phyloP scores from a whole-genome alignment of 2,113 vertebrate species.

The Perca flavescens region DNA sequence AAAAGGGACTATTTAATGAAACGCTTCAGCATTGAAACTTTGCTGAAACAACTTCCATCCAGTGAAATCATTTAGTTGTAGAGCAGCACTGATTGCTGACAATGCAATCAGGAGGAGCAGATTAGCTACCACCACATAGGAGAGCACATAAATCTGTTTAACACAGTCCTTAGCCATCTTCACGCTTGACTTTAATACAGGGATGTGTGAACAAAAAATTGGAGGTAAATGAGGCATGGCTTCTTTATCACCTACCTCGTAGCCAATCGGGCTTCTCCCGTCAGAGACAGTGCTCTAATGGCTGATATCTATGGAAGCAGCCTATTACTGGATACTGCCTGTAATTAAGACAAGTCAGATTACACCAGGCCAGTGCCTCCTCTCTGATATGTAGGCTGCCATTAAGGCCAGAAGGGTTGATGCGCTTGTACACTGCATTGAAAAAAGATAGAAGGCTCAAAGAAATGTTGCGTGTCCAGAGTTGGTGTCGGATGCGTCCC shows the following conservation, averaged over 20 bases:
- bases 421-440: constrained; percentile 34
- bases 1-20: constrained; percentile 35
- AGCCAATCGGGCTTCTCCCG: constrained; percentile 72
- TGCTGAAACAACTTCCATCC: constrained; percentile 48
- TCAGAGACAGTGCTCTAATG: constrained; percentile 76
- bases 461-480: constrained; percentile 50
- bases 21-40: constrained; percentile 50
- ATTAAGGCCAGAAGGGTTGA: constrained; percentile 64
- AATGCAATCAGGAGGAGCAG: constrained; percentile 71
- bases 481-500: constrained; percentile 39
- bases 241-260: constrained; percentile 78
- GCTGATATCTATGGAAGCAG: constrained; percentile 77
- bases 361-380: constrained; percentile 64
- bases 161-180: constrained; percentile 76
- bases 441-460: constrained; percentile 33
- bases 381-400: constrained; percentile 70
- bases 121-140: constrained; percentile 68
- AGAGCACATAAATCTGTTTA: constrained; percentile 78
- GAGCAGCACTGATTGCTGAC: constrained; percentile 72
- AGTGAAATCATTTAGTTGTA: constrained; percentile 56
- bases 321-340: constrained; percentile 80
- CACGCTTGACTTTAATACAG: constrained; percentile 77
- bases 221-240: constrained; percentile 80
- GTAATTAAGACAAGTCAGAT: constrained; percentile 82
- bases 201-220: constrained; percentile 78